Evolutionary conservation across 2,797 vertebrate genomes (phyloP).

Genomic region (Lacerta viridis): DNA sequence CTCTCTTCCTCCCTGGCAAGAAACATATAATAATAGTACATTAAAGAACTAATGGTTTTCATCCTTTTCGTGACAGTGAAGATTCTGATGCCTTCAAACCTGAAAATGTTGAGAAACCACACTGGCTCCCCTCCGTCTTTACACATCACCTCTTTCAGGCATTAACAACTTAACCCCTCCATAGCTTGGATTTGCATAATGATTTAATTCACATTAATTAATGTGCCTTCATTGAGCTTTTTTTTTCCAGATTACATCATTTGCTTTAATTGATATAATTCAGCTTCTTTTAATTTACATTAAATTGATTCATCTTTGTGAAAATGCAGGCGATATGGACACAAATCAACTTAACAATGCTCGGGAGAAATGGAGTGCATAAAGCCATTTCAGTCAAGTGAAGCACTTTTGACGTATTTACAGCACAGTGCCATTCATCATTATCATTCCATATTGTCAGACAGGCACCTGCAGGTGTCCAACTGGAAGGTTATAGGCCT

Average conservation of each 20-base stretch:
- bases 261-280: constrained; percentile 34
- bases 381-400: constrained; percentile 12
- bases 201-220: constrained; percentile 23
- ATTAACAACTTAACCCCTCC: background rate
- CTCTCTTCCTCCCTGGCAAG: no score
- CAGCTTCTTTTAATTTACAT: constrained; percentile 21
- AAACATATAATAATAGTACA: no score
- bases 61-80: no score
- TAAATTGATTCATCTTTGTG: constrained; percentile 37
- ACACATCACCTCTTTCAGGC: background rate
- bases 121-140: background rate
- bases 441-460: constrained; percentile 14
- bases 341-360: constrained; percentile 40
- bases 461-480: constrained; percentile 9
- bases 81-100: no score
- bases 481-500: background rate
- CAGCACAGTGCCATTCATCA: background rate
- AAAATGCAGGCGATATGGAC: constrained; percentile 21
- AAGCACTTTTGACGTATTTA: constrained; percentile 20
- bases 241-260: constrained; percentile 11
- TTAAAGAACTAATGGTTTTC: no score
- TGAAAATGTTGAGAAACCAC: background rate
- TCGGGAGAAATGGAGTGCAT: background rate
- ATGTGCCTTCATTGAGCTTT: constrained; percentile 55
- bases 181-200: background rate